Conservation (phyloP, 35 echinoderm and acorn worm genomes). For the Holothuria glaberrima region DNA sequence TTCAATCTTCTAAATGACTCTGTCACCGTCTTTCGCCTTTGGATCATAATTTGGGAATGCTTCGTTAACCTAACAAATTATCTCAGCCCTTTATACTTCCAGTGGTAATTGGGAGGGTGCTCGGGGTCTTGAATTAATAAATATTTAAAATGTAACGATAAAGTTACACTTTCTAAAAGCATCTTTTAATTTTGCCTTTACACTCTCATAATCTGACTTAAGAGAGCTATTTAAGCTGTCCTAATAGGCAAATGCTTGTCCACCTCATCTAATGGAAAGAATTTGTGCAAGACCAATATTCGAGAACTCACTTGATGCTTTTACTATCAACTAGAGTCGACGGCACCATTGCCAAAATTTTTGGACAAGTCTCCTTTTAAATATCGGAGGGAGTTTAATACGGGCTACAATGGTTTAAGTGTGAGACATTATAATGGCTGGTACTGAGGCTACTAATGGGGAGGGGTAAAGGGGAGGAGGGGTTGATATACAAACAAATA, state of each 20-base stretch:
- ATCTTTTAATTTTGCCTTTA: constrained; percentile 22
- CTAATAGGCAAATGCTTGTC: constrained; percentile 39
- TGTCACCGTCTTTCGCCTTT: constrained; percentile 34
- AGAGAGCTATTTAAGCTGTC: background rate
- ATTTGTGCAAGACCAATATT: constrained; percentile 10
- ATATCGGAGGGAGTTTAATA: constrained; percentile 2
- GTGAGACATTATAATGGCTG: no score
- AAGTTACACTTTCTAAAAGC: constrained; percentile 17
- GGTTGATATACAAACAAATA: background rate
- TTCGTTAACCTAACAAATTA: constrained; percentile 20
- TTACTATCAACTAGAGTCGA: background rate
- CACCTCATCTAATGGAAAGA: no score
- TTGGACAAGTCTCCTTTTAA: background rate
- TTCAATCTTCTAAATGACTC: constrained; percentile 31
- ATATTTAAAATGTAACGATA: background rate
- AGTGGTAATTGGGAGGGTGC: constrained; percentile 1
- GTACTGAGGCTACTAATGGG: no score
- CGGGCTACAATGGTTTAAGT: no score
- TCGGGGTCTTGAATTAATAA: constrained; percentile 37
- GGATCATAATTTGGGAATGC: constrained; percentile 55
- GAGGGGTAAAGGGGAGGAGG: background rate
- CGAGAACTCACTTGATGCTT: background rate
- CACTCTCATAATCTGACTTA: background rate
- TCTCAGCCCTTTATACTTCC: constrained; percentile 50
- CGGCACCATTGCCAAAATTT: constrained; percentile 18